Evolutionary conservation across 2,113 vertebrate species (phyloP).

Genomic region (Tyrannus savana): DNA sequence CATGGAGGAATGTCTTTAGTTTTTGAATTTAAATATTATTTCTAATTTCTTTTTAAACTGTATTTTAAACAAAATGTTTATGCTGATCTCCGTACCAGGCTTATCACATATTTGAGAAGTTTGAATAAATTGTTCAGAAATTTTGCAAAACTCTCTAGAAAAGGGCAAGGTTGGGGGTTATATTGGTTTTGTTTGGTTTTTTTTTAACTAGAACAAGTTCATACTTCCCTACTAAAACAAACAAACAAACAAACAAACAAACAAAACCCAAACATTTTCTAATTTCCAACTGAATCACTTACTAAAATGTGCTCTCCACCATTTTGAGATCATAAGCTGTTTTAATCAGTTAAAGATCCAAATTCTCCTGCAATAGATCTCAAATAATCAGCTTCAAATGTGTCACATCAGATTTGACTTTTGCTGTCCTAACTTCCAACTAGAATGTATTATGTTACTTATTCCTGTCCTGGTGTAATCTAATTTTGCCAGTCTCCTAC

Average conservation of each 20-base stretch:
- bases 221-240: not conserved
- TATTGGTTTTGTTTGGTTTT: not conserved
- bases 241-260: not conserved
- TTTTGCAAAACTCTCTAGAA: not conserved
- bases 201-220: not conserved
- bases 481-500: not conserved
- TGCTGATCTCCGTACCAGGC: not conserved
- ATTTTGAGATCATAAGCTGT: not conserved
- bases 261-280: not conserved
- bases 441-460: not conserved
- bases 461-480: not conserved
- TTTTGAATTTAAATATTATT: not conserved
- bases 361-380: not conserved
- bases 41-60: not conserved
- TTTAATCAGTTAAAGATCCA: not conserved
- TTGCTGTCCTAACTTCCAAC: not conserved
- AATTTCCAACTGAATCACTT: not conserved
- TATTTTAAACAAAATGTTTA: not conserved
- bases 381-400: not conserved
- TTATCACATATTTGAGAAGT: not conserved
- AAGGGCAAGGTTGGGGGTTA: accelerated
- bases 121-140: not conserved
- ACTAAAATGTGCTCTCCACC: not conserved
- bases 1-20: accelerated
- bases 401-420: not conserved